Percentiles rank a stretch among this genome's conserved stretches.
Evolutionary conservation across 2,888 invertebrate species (phyloP).

Genomic region (Schizaphis graminum): DNA sequence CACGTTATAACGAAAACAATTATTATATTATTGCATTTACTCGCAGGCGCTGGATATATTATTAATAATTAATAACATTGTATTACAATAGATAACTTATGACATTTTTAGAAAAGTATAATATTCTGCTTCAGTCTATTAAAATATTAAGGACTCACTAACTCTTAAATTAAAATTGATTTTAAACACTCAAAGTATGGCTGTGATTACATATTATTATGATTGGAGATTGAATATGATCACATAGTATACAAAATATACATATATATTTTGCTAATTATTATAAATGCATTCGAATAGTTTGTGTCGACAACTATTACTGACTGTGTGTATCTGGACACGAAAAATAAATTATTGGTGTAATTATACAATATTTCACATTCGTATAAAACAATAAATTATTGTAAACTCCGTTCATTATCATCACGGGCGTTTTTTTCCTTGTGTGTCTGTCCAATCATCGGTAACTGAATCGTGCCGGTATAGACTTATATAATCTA

Average conservation of each 20-base stretch:
- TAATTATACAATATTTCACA: not conserved
- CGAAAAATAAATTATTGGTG: not conserved
- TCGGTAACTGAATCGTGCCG: no score
- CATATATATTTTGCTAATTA: not conserved
- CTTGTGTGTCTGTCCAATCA: not conserved
- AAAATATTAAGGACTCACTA: no score
- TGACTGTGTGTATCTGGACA: not conserved
- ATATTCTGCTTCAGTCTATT: not conserved
- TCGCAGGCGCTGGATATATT: no score
- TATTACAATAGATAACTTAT: no score
- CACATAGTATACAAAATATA: not conserved
- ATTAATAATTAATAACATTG: no score
- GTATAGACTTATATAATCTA: no score
- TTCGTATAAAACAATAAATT: not conserved
- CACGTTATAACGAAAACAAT: no score
- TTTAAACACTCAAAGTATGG: no score
- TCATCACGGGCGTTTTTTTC: not conserved
- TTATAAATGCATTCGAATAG: not conserved
- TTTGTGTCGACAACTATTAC: not conserved
- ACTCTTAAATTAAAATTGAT: no score
- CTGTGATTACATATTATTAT: not conserved
- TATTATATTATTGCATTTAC: no score
- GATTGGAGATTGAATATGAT: not conserved
- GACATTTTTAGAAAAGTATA: not conserved
- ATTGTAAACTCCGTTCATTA: not conserved